Evolutionary conservation across 37 sponge, comb jelly and placozoan genomes (phyloP).

Genomic region (Eunapius fragilis): DNA sequence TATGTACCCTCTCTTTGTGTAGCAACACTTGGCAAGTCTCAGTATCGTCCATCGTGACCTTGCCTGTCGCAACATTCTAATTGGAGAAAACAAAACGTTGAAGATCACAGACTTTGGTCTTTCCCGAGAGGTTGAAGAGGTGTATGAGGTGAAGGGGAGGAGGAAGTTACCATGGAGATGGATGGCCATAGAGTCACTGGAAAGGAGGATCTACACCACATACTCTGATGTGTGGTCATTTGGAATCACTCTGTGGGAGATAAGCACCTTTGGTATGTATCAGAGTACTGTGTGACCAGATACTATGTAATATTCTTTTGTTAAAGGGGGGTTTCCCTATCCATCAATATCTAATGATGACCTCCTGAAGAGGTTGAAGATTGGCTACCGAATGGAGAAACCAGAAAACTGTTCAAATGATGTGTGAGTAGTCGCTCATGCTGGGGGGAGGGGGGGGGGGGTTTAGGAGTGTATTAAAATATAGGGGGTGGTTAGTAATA

Average conservation of each 20-base stretch:
- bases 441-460: background rate
- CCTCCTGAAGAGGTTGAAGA: slow-evolving; percentile 42
- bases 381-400: slow-evolving; percentile 59
- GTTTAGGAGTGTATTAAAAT: background rate
- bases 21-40: slow-evolving; percentile 69
- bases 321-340: slow-evolving; percentile 73
- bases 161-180: slow-evolving; percentile 71
- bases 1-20: background rate
- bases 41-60: slow-evolving; percentile 78
- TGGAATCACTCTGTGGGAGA: slow-evolving; percentile 78
- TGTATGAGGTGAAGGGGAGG: slow-evolving; percentile 59
- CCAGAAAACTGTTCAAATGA: slow-evolving; percentile 71
- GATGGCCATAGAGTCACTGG: slow-evolving; percentile 78
- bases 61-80: slow-evolving; percentile 79
- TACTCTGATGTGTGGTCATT: slow-evolving; percentile 78
- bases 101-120: slow-evolving; percentile 84
- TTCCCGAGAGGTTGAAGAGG: slow-evolving; percentile 60
- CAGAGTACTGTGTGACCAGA: too few relatives aligned
- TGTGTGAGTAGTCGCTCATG: slow-evolving; percentile 37
- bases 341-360: slow-evolving; percentile 57
- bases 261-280: slow-evolving; percentile 65
- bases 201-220: slow-evolving; percentile 62
- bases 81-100: slow-evolving; percentile 68
- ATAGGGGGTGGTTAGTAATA: too few relatives aligned
- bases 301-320: background rate